These are phyloP conservation scores for Bombyx mori DNA, from an alignment of 1,140 invertebrate genomes.

Conservation along the genomic window ASM3026992v2 NC_085109.1:11475501-11476000, in stretches of 20 bases:
- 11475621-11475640: constrained; percentile 46
- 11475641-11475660: constrained; percentile 66
- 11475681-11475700: constrained; percentile 33
- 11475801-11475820: too few relatives aligned
- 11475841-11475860: too few relatives aligned
- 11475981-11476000: too few relatives aligned
- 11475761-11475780: not conserved
- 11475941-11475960: too few relatives aligned
- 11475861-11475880: too few relatives aligned
- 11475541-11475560: constrained; percentile 40
- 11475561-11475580: constrained; percentile 60
- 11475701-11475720: constrained; percentile 7
- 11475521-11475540: constrained; percentile 31
- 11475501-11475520: constrained; percentile 22
- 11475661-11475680: constrained; percentile 46
- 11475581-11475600: constrained; percentile 65
- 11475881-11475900: too few relatives aligned
- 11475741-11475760: not conserved
- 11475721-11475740: too few relatives aligned
- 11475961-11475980: too few relatives aligned
- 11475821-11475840: too few relatives aligned
- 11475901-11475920: too few relatives aligned
- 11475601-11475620: constrained; percentile 54
- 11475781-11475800: not conserved
- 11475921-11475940: too few relatives aligned